A percentile compares a stretch with the other conserved stretches of the same genome.
Conservation (phyloP, 2,113 vertebrate species). For the Tor tambroides region DNA sequence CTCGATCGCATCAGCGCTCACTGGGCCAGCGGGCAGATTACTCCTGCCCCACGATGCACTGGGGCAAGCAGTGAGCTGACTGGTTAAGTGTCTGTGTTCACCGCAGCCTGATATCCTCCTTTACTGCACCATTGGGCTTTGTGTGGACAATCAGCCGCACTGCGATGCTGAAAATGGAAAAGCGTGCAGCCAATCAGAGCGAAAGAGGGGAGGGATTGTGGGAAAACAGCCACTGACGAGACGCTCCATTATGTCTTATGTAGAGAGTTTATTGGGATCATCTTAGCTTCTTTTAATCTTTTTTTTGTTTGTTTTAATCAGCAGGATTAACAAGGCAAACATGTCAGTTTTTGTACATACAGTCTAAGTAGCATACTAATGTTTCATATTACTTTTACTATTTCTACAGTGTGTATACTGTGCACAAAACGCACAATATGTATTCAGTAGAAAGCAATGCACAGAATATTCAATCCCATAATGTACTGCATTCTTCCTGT, state of each 20-base stretch:
- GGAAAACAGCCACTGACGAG: constrained; percentile 51
- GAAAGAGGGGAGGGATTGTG: constrained; percentile 43
- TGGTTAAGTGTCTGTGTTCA: constrained; percentile 73
- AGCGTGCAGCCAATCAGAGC: constrained; percentile 45
- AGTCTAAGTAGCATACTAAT: not conserved
- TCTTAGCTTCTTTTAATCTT: not conserved
- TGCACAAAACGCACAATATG: not conserved
- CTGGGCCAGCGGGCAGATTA: constrained; percentile 19
- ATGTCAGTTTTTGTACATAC: not conserved
- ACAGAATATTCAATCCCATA: not conserved
- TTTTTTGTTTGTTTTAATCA: too few species aligned
- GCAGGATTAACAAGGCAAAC: not conserved
- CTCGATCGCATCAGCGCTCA: constrained; percentile 35
- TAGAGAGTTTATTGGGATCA: not conserved
- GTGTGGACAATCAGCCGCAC: constrained; percentile 54
- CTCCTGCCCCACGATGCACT: constrained; percentile 23
- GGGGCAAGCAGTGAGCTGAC: constrained; percentile 63
- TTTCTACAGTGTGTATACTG: not conserved
- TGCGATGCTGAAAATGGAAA: constrained; percentile 60
- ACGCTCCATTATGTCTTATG: constrained; percentile 48
- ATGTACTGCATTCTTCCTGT: not conserved
- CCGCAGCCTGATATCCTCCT: constrained; percentile 75
- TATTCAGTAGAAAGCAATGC: not conserved
- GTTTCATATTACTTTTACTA: not conserved
- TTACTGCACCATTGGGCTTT: constrained; percentile 78